These are phyloP conservation scores for Trissoscelio sp. DNA, from an alignment of 2,888 invertebrate species.

Conservation along the genomic window DNA sequence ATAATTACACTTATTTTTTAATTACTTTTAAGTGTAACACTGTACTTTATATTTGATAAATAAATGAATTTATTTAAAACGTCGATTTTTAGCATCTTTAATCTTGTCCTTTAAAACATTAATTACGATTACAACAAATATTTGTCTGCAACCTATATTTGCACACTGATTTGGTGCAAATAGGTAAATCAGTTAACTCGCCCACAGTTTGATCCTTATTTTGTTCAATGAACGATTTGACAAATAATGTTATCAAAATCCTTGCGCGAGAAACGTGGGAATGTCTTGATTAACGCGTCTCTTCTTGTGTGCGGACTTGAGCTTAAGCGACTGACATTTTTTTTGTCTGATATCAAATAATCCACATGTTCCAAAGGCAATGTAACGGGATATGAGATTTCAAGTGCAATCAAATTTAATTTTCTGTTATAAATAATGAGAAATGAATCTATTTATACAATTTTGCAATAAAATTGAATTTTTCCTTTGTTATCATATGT, in stretches of 20 bases:
- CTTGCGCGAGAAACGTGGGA: conserved; percentile 78
- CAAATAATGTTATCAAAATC: conserved; percentile 79
- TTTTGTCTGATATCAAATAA: conserved; percentile 63
- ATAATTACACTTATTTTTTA: no score
- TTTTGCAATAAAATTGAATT: no score
- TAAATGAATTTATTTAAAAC: conserved; percentile 25
- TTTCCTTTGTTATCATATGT: no score
- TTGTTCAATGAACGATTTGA: conserved; percentile 73
- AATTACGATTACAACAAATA: no score
- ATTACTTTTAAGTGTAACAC: conserved; percentile 23
- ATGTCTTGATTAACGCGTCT: conserved; percentile 78
- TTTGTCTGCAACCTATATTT: conserved; percentile 7
- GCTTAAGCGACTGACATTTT: conserved; percentile 74
- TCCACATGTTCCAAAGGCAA: conserved; percentile 62
- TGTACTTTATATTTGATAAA: conserved; percentile 41
- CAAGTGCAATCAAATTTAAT: conserved; percentile 2
- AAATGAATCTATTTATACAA: background rate
- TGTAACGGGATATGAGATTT: conserved; percentile 38
- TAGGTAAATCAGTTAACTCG: conserved; percentile 11
- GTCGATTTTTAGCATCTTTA: background rate
- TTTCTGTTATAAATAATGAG: background rate
- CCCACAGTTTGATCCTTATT: conserved; percentile 52
- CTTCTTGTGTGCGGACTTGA: conserved; percentile 77
- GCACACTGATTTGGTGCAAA: conserved; percentile 19
- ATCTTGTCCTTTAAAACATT: no score